Percentiles rank a stretch among this genome's conserved stretches.
phyloP scores from a whole-genome alignment of 1,140 invertebrate species.

The Palaemon carinicauda region DNA sequence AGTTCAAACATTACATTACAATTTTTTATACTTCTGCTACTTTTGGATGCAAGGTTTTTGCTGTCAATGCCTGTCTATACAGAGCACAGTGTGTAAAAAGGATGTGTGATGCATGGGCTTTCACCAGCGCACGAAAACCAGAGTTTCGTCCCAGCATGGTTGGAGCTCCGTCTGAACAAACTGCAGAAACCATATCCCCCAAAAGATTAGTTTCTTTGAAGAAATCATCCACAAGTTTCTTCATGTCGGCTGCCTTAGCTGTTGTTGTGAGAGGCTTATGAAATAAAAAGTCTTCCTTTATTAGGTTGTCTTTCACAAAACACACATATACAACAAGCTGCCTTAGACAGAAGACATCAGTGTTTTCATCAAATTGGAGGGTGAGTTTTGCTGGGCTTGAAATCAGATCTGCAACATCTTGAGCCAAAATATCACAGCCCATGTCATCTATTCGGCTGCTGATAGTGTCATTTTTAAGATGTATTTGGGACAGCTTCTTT shows the following conservation, averaged over 20 bases:
- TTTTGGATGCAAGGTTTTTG: conserved; percentile 38
- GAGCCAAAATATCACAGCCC: no score
- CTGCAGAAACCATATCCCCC: no score
- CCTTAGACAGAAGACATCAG: no score
- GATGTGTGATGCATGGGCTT: no score
- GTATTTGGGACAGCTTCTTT: not conserved
- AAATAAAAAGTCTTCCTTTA: no score
- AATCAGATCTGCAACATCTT: not conserved
- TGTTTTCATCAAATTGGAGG: not conserved
- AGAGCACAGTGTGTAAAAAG: conserved; percentile 4
- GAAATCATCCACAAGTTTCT: no score
- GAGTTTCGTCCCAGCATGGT: conserved; percentile 41
- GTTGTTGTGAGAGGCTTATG: no score
- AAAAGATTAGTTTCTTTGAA: no score
- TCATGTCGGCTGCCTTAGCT: no score
- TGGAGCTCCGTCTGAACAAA: conserved; percentile 27
- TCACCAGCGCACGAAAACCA: conserved; percentile 33
- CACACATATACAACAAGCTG: no score
- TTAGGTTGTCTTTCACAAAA: no score
- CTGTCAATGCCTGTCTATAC: not conserved
- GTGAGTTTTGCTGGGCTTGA: not conserved
- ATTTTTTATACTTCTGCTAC: conserved; percentile 32
- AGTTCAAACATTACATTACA: conserved; percentile 6
- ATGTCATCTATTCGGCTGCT: conserved; percentile 10
- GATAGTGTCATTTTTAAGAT: not conserved